phyloP scores from a whole-genome alignment of 2,797 vertebrate species.

The Hylomyscus alleni region DNA sequence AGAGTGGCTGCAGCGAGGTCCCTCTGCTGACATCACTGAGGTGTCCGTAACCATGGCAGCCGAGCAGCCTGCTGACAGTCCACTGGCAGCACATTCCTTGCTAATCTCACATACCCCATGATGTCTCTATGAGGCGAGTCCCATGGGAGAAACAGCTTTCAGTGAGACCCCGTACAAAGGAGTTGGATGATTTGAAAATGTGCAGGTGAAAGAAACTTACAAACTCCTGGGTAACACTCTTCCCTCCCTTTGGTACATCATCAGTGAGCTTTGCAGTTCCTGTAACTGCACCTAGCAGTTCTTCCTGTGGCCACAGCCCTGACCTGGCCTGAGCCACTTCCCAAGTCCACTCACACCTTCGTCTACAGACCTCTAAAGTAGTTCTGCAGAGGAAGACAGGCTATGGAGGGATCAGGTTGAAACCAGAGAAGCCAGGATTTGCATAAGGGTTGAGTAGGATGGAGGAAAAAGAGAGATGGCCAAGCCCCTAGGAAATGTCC shows the following conservation, averaged over 20 bases:
- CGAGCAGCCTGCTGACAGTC: background rate
- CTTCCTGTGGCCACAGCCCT: background rate
- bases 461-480: background rate
- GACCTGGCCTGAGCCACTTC: background rate
- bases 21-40: accelerated
- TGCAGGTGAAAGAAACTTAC: background rate
- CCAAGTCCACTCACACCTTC: accelerated
- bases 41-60: background rate
- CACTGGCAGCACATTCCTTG: too few relatives aligned
- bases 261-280: background rate
- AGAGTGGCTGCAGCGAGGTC: accelerated
- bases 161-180: background rate
- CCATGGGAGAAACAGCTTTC: background rate
- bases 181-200: background rate
- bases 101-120: background rate
- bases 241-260: accelerated
- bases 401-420: background rate
- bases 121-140: background rate
- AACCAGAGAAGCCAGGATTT: background rate
- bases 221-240: background rate
- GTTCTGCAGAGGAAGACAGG: background rate
- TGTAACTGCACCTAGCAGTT: accelerated
- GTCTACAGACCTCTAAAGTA: accelerated
- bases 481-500: background rate
- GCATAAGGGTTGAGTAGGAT: background rate